These are phyloP conservation scores for Sericinus montela DNA, from an alignment of 2,888 invertebrate genomes.

Conservation along the genomic window DNA sequence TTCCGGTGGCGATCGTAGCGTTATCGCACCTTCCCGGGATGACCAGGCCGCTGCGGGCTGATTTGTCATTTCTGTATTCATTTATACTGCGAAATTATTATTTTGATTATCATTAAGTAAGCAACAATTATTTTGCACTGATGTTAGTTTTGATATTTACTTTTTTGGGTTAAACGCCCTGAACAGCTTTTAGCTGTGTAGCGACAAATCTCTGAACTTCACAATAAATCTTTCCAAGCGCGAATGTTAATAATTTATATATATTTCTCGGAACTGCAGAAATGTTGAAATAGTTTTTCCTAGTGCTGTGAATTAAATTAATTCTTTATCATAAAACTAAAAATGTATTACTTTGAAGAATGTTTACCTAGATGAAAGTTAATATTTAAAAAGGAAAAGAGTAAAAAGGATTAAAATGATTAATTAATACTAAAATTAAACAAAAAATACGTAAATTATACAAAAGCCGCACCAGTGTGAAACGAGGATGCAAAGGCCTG, in stretches of 20 bases:
- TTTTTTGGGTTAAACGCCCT: not conserved
- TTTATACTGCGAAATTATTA: no score
- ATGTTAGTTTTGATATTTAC: no score
- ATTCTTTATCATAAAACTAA: no score
- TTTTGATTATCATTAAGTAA: slow-evolving; percentile 11
- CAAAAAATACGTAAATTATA: no score
- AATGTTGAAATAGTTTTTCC: slow-evolving; percentile 4
- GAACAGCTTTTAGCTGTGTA: slow-evolving; percentile 2
- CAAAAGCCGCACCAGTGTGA: no score
- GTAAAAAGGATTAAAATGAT: no score
- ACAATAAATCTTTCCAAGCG: slow-evolving; percentile 8
- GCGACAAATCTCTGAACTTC: not conserved
- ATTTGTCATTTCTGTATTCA: slow-evolving; percentile 19
- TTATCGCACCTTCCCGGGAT: slow-evolving; percentile 39
- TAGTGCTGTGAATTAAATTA: not conserved
- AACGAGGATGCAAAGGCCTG: no score
- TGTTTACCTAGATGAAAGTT: no score
- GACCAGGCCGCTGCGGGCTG: slow-evolving; percentile 25
- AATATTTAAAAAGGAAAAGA: no score
- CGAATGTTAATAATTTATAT: slow-evolving; percentile 11
- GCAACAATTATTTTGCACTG: not conserved
- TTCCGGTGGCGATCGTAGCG: slow-evolving; percentile 45
- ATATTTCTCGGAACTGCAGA: slow-evolving; percentile 3
- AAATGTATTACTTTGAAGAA: no score
- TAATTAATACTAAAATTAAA: no score